These are phyloP conservation scores for Scalopus aquaticus DNA, from an alignment of 2,113 vertebrate species.

Conservation along the genomic window DNA sequence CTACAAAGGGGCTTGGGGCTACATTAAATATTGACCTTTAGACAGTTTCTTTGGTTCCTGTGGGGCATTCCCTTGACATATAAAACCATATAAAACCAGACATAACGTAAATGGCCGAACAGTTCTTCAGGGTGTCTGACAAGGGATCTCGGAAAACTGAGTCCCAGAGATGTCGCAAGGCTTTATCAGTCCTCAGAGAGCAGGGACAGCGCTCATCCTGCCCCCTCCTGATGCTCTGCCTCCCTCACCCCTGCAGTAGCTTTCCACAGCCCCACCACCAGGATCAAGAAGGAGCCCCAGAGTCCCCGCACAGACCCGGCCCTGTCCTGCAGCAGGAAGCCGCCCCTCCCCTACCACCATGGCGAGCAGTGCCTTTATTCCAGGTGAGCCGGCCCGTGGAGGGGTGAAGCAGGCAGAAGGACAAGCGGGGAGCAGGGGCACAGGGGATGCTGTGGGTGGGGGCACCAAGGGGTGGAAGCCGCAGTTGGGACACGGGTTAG, in stretches of 20 bases:
- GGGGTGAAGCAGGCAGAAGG: neutral
- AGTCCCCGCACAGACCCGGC: constrained; percentile 92
- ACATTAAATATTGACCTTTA: neutral
- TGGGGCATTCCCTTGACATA: neutral
- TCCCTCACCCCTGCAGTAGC: constrained; percentile 86
- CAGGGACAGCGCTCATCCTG: neutral
- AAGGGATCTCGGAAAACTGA: neutral
- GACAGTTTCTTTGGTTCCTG: neutral
- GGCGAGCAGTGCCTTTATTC: constrained; percentile 98
- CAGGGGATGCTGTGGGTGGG: neutral
- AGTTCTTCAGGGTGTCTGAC: neutral
- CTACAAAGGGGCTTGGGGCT: neutral
- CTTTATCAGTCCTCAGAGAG: neutral
- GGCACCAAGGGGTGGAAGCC: neutral
- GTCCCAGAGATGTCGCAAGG: neutral
- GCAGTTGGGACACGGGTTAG: neutral
- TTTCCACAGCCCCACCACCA: constrained; percentile 96
- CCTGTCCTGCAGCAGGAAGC: constrained; percentile 94
- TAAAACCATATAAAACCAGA: neutral
- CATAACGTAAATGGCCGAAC: neutral
- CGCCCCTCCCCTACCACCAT: constrained; percentile 87
- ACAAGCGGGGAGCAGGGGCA: no score
- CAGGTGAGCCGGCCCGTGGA: constrained; percentile 88
- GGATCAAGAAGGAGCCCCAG: constrained; percentile 96
- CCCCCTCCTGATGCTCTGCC: neutral